Evolutionary conservation across 2,797 vertebrate species (phyloP).

Genomic region (Poeciliopsis infans): DNA sequence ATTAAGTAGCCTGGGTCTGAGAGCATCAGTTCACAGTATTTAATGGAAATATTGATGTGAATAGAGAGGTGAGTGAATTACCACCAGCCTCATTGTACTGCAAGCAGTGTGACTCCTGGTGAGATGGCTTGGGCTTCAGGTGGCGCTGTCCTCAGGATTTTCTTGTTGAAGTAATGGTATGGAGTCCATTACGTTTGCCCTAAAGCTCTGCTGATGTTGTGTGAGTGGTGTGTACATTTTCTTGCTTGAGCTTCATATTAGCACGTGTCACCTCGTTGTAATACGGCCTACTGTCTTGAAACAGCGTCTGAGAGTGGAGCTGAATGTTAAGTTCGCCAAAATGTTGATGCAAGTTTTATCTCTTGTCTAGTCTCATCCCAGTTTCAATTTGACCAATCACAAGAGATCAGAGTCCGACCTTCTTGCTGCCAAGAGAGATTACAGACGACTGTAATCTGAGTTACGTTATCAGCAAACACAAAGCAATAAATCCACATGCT

Average conservation of each 20-base stretch:
- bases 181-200: constrained; percentile 70
- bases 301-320: constrained; percentile 27
- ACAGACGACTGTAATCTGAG: constrained; percentile 23
- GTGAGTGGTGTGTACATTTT: constrained; percentile 59
- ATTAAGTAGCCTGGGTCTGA: constrained; percentile 15
- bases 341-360: constrained; percentile 47
- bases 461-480: constrained; percentile 18
- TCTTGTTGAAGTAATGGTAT: constrained; percentile 71
- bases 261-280: constrained; percentile 37
- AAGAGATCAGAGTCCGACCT: constrained; percentile 25
- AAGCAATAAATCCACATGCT: constrained; percentile 21
- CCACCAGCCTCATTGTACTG: constrained; percentile 6
- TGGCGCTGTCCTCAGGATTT: constrained; percentile 53
- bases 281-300: constrained; percentile 26
- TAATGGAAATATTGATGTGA: constrained; percentile 16
- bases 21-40: constrained; percentile 22
- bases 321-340: constrained; percentile 53
- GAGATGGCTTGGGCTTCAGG: constrained; percentile 51
- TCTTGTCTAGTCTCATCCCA: constrained; percentile 25
- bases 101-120: constrained; percentile 25
- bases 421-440: constrained; percentile 44
- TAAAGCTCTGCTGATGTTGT: constrained; percentile 61
- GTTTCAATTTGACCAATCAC: constrained; percentile 53
- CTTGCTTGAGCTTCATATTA: constrained; percentile 37
- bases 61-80: constrained; percentile 20